Evolutionary conservation across 1,140 invertebrate species (phyloP).

Genomic region (Calliphora vicina): DNA sequence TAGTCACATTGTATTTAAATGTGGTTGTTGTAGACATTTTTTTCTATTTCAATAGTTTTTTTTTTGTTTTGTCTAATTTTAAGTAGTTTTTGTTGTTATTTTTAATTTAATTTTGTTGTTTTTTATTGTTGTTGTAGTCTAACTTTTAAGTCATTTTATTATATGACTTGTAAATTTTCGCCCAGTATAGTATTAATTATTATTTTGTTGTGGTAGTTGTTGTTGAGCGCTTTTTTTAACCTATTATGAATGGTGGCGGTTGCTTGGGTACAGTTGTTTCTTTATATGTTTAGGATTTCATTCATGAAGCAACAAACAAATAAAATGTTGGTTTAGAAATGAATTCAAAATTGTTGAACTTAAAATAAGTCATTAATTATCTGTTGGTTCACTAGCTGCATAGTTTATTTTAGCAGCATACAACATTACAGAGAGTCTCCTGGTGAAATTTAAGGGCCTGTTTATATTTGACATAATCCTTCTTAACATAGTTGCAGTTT

Average conservation of each 20-base stretch:
- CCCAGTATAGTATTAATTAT: background rate
- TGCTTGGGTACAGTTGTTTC: background rate
- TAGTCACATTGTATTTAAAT: background rate
- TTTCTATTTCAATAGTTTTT: background rate
- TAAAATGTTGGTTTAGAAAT: too few species aligned
- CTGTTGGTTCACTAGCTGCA: too few species aligned
- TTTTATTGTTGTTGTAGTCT: background rate
- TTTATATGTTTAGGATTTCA: too few species aligned
- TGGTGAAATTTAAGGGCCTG: too few species aligned
- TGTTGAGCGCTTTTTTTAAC: background rate
- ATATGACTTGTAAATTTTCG: background rate
- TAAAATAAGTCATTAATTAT: too few species aligned
- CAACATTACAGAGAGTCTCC: too few species aligned
- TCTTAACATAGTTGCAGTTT: too few species aligned
- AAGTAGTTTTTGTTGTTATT: background rate
- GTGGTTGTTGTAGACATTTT: background rate
- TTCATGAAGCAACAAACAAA: too few species aligned
- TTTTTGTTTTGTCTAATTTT: background rate
- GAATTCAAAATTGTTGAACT: too few species aligned
- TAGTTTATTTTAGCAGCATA: too few species aligned
- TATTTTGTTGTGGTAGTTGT: background rate
- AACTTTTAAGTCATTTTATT: background rate
- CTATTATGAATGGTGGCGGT: background rate
- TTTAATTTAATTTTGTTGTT: background rate
- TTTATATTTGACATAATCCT: too few species aligned